Evolutionary conservation across 37 sponge, comb jelly and placozoan species (phyloP).

Genomic region (Corticium candelabrum): DNA sequence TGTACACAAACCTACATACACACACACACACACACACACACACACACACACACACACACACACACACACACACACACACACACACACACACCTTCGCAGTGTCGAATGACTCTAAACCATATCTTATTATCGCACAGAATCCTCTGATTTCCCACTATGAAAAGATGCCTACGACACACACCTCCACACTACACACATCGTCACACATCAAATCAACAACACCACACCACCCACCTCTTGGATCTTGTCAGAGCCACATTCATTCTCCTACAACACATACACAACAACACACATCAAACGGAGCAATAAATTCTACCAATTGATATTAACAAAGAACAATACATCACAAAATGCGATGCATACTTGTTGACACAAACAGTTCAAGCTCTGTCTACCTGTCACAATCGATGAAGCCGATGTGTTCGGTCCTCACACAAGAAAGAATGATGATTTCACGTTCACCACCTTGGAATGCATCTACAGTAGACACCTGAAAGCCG

Average conservation of each 20-base stretch:
- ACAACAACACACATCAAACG: not conserved
- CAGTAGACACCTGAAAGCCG: conserved; percentile 19
- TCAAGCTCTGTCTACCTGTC: not conserved
- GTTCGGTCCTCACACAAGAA: conserved; percentile 26
- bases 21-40: conserved; percentile 28
- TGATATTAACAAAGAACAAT: too few relatives aligned
- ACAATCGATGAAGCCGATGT: conserved; percentile 25
- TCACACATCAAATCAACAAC: conserved; percentile 20
- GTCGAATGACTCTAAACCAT: not conserved
- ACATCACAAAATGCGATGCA: too few relatives aligned
- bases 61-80: conserved; percentile 12
- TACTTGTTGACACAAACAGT: too few relatives aligned
- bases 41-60: conserved; percentile 12
- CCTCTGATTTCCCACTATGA: conserved; percentile 35
- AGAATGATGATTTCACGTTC: conserved; percentile 34
- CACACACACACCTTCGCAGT: conserved; percentile 11
- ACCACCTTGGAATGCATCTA: conserved; percentile 33
- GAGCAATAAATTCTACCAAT: not conserved
- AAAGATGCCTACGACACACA: conserved; percentile 22
- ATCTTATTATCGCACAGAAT: not conserved
- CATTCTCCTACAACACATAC: not conserved
- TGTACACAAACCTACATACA: too few relatives aligned
- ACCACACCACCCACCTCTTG: conserved; percentile 12
- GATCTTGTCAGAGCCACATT: not conserved
- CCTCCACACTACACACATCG: not conserved